phyloP scores from a whole-genome alignment of 2,888 invertebrate species.

The Koerneria pararmatus region DNA sequence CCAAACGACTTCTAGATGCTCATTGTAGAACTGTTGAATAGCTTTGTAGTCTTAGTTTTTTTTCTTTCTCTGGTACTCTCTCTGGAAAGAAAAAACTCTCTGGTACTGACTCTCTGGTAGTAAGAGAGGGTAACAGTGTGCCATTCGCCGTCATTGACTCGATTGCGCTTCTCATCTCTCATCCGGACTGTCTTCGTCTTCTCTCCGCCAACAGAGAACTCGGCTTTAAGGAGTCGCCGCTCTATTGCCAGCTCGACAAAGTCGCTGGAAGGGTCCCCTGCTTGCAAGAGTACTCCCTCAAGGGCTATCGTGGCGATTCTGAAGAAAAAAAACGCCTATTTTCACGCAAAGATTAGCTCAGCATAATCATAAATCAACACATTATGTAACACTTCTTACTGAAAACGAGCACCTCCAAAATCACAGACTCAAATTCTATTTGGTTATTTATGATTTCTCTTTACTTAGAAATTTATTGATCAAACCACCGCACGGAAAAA shows the following conservation, averaged over 20 bases:
- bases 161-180: constrained; percentile 45
- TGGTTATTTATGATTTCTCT: background rate
- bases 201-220: constrained; percentile 41
- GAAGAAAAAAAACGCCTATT: constrained; percentile 14
- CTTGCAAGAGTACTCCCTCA: constrained; percentile 45
- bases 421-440: constrained; percentile 8
- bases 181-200: constrained; percentile 33
- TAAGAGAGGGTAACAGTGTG: constrained; percentile 46
- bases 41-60: too few relatives aligned
- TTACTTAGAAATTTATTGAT: background rate
- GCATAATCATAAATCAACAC: too few relatives aligned
- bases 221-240: constrained; percentile 39
- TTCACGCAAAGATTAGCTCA: too few relatives aligned
- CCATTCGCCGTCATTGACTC: constrained; percentile 56
- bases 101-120: constrained; percentile 44
- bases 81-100: background rate
- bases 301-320: constrained; percentile 49
- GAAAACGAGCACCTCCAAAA: too few relatives aligned
- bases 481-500: too few relatives aligned
- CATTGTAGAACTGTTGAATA: too few relatives aligned
- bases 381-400: too few relatives aligned
- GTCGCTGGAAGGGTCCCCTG: constrained; percentile 42
- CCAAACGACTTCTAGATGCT: too few relatives aligned
- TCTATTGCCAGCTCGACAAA: constrained; percentile 48
- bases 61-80: background rate